Evolutionary conservation across 2,797 vertebrate genomes (phyloP), one percentile per base, ranked within the genome.

Genomic region (Propithecus perrieri): DNA sequence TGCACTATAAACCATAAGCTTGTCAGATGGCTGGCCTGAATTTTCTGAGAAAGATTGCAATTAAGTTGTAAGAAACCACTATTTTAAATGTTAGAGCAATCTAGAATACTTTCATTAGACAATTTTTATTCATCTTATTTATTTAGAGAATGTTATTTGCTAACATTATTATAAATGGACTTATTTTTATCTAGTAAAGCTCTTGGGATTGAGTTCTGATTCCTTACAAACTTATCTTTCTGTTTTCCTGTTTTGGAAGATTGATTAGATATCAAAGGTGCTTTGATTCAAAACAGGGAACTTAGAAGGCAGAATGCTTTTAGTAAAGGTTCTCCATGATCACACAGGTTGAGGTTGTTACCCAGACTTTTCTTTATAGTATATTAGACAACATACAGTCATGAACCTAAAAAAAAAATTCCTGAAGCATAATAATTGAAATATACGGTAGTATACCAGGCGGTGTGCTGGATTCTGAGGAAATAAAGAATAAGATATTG

Each of bases 31-130:
- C 72, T 76, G 65, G 71, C 46, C 18, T 53, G 41, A 28, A 61
- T 67, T 76, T 87, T 85, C 71, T 91, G 28, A 89, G 76, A 78
- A 90, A 61, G 48, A 50, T 18, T 96, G 50, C 9, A 35, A 28
- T 50, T 78, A 69, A 84, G 72, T 89, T 46, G 6, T 71, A 88
- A 28, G 35, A 95, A 48, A 83, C 41, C 30, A 71, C 78, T 72
- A n/a, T 76, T 94, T 90, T 96, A 43, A 85, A 81, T 94, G 65
- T 95, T 87, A 96, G 30, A 57, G 35, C 53, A 90, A 76, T 55
- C 3, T 75, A 12, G 53, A 7, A 41, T 71, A 41, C 35, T 78
- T 59, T 95, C 38, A 86, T 43, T 71, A 92, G 50, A 35, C 10
- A 14, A 26, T 11, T 59, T 59, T 59, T 59, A 28, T 59, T 28